Percentiles rank a stretch among this genome's conserved stretches.
Conservation (phyloP, 2,113 vertebrate species). For the Callorhinus ursinus region DNA sequence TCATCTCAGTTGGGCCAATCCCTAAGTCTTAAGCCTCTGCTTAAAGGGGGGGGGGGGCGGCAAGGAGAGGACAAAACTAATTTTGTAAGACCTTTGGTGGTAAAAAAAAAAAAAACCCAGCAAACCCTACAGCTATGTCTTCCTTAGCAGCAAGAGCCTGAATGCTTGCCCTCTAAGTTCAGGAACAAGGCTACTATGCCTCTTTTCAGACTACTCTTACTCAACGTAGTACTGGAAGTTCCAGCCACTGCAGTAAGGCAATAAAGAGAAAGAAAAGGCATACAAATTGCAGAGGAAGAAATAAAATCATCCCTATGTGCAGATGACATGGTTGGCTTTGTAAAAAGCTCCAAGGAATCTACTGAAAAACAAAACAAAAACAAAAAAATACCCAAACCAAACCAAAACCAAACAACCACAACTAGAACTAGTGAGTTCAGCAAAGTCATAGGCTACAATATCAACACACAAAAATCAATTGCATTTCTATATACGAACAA, state of each 20-base stretch:
- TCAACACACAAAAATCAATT: neutral
- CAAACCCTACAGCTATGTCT: neutral
- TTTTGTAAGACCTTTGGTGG: neutral
- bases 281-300: neutral
- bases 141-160: neutral
- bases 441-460: neutral
- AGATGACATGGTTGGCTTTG: neutral
- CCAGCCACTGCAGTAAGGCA: neutral
- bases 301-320: neutral
- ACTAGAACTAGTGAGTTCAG: neutral
- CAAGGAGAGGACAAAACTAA: neutral
- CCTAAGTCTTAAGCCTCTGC: neutral
- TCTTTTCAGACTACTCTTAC: neutral
- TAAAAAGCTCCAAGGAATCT: neutral
- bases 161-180: neutral
- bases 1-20: neutral
- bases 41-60: neutral
- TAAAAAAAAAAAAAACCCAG: neutral
- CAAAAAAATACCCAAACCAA: neutral
- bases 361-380: neutral
- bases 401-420: no score
- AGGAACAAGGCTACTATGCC: neutral
- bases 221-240: neutral
- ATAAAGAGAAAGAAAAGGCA: conserved; percentile 21
- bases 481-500: neutral